Evolutionary conservation across 2,113 vertebrate genomes (phyloP).

Genomic region (Otolemur garnettii): DNA sequence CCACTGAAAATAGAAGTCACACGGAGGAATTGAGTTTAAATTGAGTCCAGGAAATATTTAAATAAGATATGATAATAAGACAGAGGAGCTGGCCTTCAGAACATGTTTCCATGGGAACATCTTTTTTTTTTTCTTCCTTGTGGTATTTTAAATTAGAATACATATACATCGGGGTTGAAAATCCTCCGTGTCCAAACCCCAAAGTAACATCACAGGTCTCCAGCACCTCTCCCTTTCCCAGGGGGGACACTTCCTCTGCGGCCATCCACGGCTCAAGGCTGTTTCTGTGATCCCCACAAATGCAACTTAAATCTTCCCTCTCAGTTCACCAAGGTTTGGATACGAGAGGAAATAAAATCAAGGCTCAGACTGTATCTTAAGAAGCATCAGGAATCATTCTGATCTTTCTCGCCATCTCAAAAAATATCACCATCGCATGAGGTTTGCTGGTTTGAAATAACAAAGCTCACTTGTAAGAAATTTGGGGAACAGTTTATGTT

Average conservation of each 20-base stretch:
- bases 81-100: slow-evolving; percentile 62
- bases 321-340: neutral
- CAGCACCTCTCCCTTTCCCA: neutral
- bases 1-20: slow-evolving; percentile 30
- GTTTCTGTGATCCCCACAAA: neutral
- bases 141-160: slow-evolving; percentile 74
- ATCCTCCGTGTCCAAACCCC: neutral
- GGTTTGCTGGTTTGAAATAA: neutral
- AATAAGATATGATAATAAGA: slow-evolving; percentile 78
- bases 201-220: neutral
- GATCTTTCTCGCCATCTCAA: neutral
- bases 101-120: slow-evolving; percentile 76
- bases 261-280: neutral
- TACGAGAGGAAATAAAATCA: neutral
- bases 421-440: neutral
- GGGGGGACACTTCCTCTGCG: neutral
- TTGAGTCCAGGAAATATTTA: slow-evolving; percentile 74
- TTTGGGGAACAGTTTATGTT: neutral
- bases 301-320: neutral
- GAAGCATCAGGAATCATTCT: neutral
- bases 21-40: slow-evolving; percentile 50
- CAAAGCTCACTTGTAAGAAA: neutral
- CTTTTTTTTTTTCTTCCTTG: slow-evolving; percentile 70
- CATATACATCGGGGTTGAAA: slow-evolving; percentile 60
- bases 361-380: neutral